Percentiles rank a stretch among this genome's conserved stretches.
phyloP scores from a whole-genome alignment of 2,113 vertebrate genomes.

The Petaurus breviceps region DNA sequence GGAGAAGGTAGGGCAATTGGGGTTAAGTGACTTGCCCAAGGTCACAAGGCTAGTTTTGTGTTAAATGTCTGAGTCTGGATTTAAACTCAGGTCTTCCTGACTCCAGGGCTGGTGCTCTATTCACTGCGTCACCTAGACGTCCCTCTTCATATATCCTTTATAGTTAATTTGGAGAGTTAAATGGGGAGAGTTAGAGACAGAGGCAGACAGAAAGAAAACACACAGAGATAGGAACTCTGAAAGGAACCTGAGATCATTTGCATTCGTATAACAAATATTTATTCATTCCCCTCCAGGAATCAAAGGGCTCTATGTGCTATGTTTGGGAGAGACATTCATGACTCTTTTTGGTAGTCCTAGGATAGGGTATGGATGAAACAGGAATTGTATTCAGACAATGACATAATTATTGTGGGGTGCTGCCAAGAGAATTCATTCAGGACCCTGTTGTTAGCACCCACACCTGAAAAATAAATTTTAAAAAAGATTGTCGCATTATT shows the following conservation, averaged over 20 bases:
- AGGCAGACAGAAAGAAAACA: not conserved
- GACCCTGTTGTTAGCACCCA: not conserved
- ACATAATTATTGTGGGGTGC: not conserved
- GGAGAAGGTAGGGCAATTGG: too few relatives aligned
- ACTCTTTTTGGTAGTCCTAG: not conserved
- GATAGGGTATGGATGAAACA: not conserved
- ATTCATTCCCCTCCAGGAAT: not conserved
- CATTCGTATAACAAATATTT: not conserved
- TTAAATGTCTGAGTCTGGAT: too few relatives aligned
- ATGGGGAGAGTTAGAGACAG: not conserved
- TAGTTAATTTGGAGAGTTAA: not conserved
- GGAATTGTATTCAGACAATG: not conserved
- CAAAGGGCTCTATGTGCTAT: not conserved
- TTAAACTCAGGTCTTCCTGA: too few relatives aligned
- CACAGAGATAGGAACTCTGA: not conserved
- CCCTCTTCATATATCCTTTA: not conserved
- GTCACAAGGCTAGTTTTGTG: too few relatives aligned
- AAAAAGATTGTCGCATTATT: not conserved
- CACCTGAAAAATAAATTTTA: too few relatives aligned
- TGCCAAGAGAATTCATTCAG: not conserved
- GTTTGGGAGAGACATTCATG: not conserved
- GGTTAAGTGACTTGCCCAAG: too few relatives aligned
- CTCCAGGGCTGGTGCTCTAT: too few relatives aligned
- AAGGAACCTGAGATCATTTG: not conserved
- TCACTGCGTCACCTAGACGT: too few relatives aligned